Conservation (phyloP, 2,797 vertebrate genomes). For the Pseudochirops cupreus region DNA sequence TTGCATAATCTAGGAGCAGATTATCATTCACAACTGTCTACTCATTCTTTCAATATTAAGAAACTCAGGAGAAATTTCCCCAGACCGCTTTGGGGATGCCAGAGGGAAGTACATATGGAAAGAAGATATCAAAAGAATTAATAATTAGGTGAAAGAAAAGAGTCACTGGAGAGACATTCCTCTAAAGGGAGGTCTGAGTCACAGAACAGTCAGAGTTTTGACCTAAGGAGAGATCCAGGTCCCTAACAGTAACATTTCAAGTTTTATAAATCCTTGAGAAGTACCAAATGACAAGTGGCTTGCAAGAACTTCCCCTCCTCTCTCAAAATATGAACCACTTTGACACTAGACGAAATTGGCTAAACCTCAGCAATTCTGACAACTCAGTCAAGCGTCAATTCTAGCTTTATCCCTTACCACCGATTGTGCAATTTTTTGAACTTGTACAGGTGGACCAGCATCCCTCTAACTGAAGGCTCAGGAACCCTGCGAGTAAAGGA, state of each 20-base stretch:
- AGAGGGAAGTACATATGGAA: conserved; percentile 3
- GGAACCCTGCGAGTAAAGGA: not conserved
- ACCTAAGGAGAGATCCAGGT: not conserved
- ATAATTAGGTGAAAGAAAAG: conserved; percentile 3
- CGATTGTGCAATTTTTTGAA: not conserved
- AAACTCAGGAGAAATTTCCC: not conserved
- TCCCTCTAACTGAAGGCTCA: not conserved
- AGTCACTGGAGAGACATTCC: not conserved
- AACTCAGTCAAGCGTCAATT: not conserved
- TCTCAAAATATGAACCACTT: not conserved
- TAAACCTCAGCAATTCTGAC: not conserved
- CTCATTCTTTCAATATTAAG: not conserved
- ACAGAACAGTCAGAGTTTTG: not conserved
- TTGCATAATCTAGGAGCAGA: not conserved
- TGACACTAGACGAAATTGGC: not conserved
- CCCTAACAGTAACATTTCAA: not conserved
- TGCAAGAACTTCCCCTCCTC: not conserved
- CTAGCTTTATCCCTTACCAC: not conserved
- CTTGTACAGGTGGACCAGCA: not conserved
- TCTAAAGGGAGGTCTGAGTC: not conserved
- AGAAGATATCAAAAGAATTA: conserved; percentile 1
- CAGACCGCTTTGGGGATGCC: not conserved
- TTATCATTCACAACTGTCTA: not conserved
- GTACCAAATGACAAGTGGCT: not conserved
- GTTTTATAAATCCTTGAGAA: not conserved